A percentile compares a stretch with the other conserved stretches of the same genome.
Evolutionary conservation across 2,888 invertebrate species (phyloP).

Genomic region (Caenorhabditis doughertyi): DNA sequence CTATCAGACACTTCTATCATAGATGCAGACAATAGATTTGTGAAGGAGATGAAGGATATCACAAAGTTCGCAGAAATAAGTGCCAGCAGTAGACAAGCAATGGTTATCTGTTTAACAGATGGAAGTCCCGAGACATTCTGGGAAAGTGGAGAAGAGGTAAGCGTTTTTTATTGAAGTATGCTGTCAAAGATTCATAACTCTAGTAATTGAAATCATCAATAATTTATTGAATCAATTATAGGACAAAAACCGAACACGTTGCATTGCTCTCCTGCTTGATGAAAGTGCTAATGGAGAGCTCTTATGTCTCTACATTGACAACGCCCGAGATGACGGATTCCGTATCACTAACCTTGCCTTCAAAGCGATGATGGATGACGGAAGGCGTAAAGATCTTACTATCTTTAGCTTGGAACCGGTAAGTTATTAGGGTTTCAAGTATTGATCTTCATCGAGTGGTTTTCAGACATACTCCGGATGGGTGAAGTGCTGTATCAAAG

Average conservation of each 20-base stretch:
- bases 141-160: slow-evolving; percentile 98
- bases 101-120: slow-evolving; percentile 94
- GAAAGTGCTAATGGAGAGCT: slow-evolving; percentile 87
- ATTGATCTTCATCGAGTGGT: no score
- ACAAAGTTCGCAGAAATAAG: slow-evolving; percentile 89
- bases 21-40: slow-evolving; percentile 36
- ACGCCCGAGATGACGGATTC: slow-evolving; percentile 87
- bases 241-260: slow-evolving; percentile 92
- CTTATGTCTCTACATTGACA: slow-evolving; percentile 94
- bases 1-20: slow-evolving; percentile 75
- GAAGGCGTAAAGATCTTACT: slow-evolving; percentile 60
- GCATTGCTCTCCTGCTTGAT: slow-evolving; percentile 65
- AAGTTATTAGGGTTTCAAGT: no score
- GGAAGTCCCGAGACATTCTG: slow-evolving; percentile 98
- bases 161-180: not conserved
- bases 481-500: slow-evolving; percentile 87
- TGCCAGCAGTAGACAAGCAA: slow-evolving; percentile 94
- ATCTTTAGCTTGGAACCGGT: slow-evolving; percentile 63
- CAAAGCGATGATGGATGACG: slow-evolving; percentile 63
- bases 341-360: slow-evolving; percentile 51
- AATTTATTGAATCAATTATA: slow-evolving; percentile 83
- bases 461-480: slow-evolving; percentile 86
- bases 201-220: slow-evolving; percentile 1
- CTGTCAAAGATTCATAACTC: not conserved
- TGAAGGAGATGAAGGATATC: slow-evolving; percentile 86